Conservation (phyloP, 2,888 invertebrate genomes). For the Scaptomyza parva region DNA sequence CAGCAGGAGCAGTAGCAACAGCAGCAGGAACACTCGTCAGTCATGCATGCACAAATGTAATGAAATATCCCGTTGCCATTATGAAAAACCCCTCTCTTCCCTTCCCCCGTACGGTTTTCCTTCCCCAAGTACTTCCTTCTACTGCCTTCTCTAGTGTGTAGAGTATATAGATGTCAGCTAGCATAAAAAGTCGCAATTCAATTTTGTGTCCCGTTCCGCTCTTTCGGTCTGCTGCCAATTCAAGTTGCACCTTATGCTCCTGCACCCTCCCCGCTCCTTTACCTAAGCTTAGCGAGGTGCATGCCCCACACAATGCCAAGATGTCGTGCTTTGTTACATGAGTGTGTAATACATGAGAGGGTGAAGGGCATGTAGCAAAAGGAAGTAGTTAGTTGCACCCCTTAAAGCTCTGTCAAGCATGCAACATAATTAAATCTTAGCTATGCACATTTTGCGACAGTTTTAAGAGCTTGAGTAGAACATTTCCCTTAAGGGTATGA, state of each 20-base stretch:
- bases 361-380: constrained; percentile 2
- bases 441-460: constrained; percentile 4
- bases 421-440: constrained; percentile 58
- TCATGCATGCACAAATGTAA: constrained; percentile 78
- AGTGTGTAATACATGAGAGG: neutral
- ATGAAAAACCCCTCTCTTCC: constrained; percentile 33
- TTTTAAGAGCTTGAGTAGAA: neutral
- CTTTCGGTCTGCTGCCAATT: constrained; percentile 69
- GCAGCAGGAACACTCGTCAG: constrained; percentile 42
- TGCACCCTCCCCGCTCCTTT: neutral
- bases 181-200: constrained; percentile 78
- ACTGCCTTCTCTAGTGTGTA: neutral
- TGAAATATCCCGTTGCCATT: constrained; percentile 76
- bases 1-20: constrained; percentile 8
- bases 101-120: too few relatives aligned
- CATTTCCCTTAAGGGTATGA: neutral
- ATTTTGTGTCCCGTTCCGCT: constrained; percentile 52
- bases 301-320: constrained; percentile 36
- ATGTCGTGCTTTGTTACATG: constrained; percentile 30
- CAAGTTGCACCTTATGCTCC: constrained; percentile 59
- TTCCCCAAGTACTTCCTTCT: constrained; percentile 6
- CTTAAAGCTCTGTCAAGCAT: constrained; percentile 44
- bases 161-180: constrained; percentile 45
- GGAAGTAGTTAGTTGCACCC: constrained; percentile 30
- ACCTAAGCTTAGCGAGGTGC: constrained; percentile 38